Percentiles rank a stretch among this genome's conserved stretches.
These are phyloP conservation scores for Zaprionus nigranus DNA, from an alignment of 1,140 invertebrate genomes.

Conservation along the genomic window DNA sequence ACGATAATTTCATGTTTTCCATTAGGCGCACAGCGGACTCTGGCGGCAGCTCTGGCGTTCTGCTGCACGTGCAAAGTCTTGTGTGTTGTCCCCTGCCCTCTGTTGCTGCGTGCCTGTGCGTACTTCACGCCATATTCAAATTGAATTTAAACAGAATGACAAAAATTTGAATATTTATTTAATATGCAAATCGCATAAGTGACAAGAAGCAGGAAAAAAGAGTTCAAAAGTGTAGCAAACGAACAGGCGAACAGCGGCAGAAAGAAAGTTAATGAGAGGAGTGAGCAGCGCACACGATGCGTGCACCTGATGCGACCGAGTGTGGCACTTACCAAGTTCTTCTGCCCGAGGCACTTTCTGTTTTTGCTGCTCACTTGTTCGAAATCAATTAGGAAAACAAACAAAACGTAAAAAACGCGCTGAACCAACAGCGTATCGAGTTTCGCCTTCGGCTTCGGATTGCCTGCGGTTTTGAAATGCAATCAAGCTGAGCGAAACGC, in stretches of 20 bases:
- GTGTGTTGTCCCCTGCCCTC: not conserved
- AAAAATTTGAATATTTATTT: not conserved
- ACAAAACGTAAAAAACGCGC: conserved; percentile 29
- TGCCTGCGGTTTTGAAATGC: conserved; percentile 60
- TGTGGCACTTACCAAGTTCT: not conserved
- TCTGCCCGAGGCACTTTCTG: not conserved
- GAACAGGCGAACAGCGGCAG: conserved; percentile 31
- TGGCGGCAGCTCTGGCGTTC: conserved; percentile 1
- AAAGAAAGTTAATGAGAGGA: not conserved
- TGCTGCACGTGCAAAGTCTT: not conserved
- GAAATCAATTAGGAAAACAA: conserved; percentile 77
- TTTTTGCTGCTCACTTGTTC: conserved; percentile 67
- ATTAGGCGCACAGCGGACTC: conserved; percentile 56
- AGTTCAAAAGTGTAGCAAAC: conserved; percentile 50
- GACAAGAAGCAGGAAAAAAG: conserved; percentile 14
- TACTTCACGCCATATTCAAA: conserved; percentile 70
- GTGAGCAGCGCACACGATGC: not conserved
- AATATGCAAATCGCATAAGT: conserved; percentile 19
- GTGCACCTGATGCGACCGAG: not conserved
- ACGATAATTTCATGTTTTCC: conserved; percentile 79
- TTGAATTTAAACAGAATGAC: conserved; percentile 53
- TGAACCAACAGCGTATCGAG: not conserved
- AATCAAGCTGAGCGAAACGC: conserved; percentile 63
- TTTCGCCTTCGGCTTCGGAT: conserved; percentile 1
- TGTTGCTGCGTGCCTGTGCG: conserved; percentile 46